Percentiles rank a stretch among this genome's conserved stretches.
phyloP scores from a whole-genome alignment of 1,140 invertebrate genomes.

The Argopecten irradians region DNA sequence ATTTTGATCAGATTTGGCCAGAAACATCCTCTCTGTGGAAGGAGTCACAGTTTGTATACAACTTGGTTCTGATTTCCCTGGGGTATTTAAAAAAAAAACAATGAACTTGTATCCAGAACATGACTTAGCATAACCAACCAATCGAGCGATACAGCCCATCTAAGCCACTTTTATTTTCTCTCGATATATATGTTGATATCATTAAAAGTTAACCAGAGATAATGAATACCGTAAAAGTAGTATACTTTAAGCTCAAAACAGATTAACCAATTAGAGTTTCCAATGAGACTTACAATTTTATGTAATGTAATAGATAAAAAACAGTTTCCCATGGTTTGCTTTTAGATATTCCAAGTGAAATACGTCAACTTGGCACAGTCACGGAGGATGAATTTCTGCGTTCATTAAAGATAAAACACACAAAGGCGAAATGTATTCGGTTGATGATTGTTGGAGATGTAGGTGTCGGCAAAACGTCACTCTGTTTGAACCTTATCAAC shows the following conservation, averaged over 20 bases:
- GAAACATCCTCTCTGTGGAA: too few relatives aligned
- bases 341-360: not conserved
- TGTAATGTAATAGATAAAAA: not conserved
- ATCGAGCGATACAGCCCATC: too few relatives aligned
- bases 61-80: too few relatives aligned
- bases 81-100: too few relatives aligned
- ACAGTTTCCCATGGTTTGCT: not conserved
- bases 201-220: not conserved
- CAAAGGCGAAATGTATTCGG: not conserved
- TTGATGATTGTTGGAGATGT: not conserved
- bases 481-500: not conserved
- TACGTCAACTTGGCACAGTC: not conserved
- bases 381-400: not conserved
- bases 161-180: too few relatives aligned
- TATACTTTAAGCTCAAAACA: not conserved
- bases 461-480: not conserved
- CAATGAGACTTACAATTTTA: not conserved
- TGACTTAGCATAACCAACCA: too few relatives aligned
- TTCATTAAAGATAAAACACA: not conserved
- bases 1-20: too few relatives aligned
- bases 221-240: not conserved
- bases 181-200: not conserved
- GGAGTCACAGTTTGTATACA: too few relatives aligned
- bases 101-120: too few relatives aligned
- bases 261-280: too few relatives aligned